Evolutionary conservation across 2,797 vertebrate species (phyloP), one percentile per base, ranked within the genome.

Genomic region (Manis javanica): DNA sequence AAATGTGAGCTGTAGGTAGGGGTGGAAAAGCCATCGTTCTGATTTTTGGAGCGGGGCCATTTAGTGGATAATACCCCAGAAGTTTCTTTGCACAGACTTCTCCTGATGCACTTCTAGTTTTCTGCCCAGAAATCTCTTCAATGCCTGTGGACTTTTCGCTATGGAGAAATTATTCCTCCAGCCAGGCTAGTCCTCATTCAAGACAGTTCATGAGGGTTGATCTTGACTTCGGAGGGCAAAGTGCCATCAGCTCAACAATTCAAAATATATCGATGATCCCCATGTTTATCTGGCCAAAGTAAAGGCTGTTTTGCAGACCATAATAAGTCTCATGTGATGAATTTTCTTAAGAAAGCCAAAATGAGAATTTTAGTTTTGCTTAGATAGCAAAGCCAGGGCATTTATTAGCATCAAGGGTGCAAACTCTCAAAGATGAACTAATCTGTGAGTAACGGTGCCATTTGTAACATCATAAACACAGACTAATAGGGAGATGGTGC

Each of bases 401-500:
- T 98, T 97, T 97, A 97, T 98, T 98, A 98, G 96, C 96, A 97
- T 95, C 66, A 61, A 59, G 69, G 71, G 75, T 51, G 24, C 97
- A 96, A 96, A 98, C 92, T 97, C 96, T 97, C 95, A 74, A 75
- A 96, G 95, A 97, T 97, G 97, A 98, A 96, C 97, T 95, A 95
- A 96, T 91, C 95, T 97, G 95, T 98, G 98, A 97, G 95, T 97
- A 98, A 97, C 97, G 92, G 96, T 86, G 85, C 97, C 92, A 87
- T 98, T 98, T 97, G 95, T 97, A 98, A 95, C 97, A 90, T 97
- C 96, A 86, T 97, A 98, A 98, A 97, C 63, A 55, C 49, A 26
- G 96, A 88, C 97, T 98, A 97, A 97, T 90, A 92, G 94, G 77
- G 87, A 96, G 91, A 77, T 4, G 81, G 84, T 96, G 42, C 74